Evolutionary conservation across 2,797 vertebrate species (phyloP).

Genomic region (Betta splendens): DNA sequence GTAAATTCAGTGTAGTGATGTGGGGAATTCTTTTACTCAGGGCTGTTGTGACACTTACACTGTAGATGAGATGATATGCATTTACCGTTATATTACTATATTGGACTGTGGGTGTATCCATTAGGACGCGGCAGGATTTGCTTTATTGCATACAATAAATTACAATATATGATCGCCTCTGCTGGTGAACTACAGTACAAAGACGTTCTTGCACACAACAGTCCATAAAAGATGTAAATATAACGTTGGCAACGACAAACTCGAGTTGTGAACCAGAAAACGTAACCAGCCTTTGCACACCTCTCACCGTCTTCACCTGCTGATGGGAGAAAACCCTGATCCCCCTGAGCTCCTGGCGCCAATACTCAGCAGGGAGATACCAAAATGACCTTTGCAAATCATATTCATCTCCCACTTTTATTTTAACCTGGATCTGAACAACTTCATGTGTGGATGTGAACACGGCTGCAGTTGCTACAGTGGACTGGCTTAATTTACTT

Average conservation of each 20-base stretch:
- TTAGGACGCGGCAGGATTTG: too few relatives aligned
- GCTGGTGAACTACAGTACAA: not conserved
- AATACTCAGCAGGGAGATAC: conserved; percentile 37
- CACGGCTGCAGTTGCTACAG: conserved; percentile 11
- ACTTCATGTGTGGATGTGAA: conserved; percentile 25
- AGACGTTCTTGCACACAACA: too few relatives aligned
- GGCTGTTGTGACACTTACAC: too few relatives aligned
- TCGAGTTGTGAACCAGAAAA: not conserved
- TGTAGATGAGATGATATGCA: too few relatives aligned
- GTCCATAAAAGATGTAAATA: not conserved
- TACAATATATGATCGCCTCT: too few relatives aligned
- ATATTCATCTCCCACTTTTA: conserved; percentile 60
- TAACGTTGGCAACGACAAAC: not conserved
- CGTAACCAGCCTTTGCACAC: not conserved
- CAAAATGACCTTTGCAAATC: conserved; percentile 52
- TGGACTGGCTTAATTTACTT: conserved; percentile 51
- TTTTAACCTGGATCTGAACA: conserved; percentile 39
- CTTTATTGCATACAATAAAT: too few relatives aligned
- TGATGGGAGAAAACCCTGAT: conserved; percentile 24
- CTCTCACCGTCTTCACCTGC: not conserved
- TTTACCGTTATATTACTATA: too few relatives aligned
- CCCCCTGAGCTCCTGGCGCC: conserved; percentile 26
- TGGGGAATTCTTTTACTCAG: too few relatives aligned
- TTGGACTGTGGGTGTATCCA: too few relatives aligned
- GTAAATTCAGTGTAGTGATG: too few relatives aligned